Evolutionary conservation across 2,888 invertebrate genomes (phyloP), one percentile per base, ranked within the genome.

Genomic region (Polymixis flavicincta): DNA sequence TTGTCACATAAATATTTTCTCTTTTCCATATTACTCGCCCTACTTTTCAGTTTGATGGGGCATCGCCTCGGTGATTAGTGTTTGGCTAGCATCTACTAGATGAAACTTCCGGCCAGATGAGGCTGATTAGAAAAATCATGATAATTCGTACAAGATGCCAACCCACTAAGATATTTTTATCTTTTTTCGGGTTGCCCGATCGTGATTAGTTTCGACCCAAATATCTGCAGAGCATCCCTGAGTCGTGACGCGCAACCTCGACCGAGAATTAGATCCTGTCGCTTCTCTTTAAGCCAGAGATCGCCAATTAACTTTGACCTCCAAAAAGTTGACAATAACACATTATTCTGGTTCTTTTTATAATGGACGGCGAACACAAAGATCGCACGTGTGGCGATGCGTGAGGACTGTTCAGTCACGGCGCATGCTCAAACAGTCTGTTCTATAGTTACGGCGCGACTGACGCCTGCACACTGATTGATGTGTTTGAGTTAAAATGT

Each of bases 331-430:
- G 77, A 67, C 60, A 71, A 59, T 70, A 42, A 66, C 74, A 65
- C 60, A 65, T 32, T 64, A 2, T 65, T 50, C 66, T 79, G 76
- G 89, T 25, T 87, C 85, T 85, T 80, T 52, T 52, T 52, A 80
- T 63, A 64, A 71, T 89, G 88, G 91, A 61, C 70, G 68, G 28
- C n/a, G 54, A 72, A 67, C 72, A 84, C 85, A 89, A 87, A 90
- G 89, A 88, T 89, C 88, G 90, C 90, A 92, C 90, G 92, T 91
- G 91, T 90, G 88, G 87, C 87, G 84, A 88, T 91, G 90, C 90
- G 90, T 91, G 92, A 92, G 92, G 88, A 92, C 87, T 89, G 85
- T 90, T 91, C 90, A 89, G 92, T 92, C 93, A 93, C 92, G 93
- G 88, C 86, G 87, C 79, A 84, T 87, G 91, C 90, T 90, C 84